These are phyloP conservation scores for Noctuana brunneofusca DNA, from an alignment of 2,888 invertebrate genomes.

Conservation along the genomic window DNA sequence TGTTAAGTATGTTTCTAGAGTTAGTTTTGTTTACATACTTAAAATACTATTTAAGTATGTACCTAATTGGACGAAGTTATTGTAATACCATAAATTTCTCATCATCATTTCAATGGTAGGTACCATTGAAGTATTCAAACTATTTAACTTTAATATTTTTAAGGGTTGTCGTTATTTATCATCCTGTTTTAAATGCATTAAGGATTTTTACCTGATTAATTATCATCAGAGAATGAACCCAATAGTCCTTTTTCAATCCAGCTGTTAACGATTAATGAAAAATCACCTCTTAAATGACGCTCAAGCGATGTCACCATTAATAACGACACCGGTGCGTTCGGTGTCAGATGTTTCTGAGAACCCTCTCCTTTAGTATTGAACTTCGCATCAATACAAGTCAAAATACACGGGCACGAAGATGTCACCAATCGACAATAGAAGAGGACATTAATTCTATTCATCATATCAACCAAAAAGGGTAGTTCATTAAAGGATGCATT, in stretches of 20 bases:
- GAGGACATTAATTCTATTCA: slow-evolving; percentile 81
- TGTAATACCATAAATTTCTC: neutral
- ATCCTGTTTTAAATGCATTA: slow-evolving; percentile 15
- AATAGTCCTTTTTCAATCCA: slow-evolving; percentile 32
- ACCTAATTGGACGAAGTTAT: neutral
- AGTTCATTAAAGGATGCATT: slow-evolving; percentile 82
- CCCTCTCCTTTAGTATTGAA: slow-evolving; percentile 51
- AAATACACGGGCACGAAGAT: slow-evolving; percentile 61
- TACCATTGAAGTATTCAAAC: neutral
- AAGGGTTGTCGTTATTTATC: slow-evolving; percentile 10
- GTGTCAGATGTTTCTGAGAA: slow-evolving; percentile 51
- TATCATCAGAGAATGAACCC: slow-evolving; percentile 10
- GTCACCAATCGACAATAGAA: slow-evolving; percentile 80
- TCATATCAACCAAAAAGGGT: slow-evolving; percentile 81
- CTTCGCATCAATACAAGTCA: slow-evolving; percentile 43
- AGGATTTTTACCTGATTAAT: slow-evolving; percentile 28
- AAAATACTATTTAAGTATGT: neutral
- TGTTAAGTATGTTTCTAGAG: slow-evolving; percentile 43
- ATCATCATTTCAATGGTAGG: too few species aligned
- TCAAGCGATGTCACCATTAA: slow-evolving; percentile 37
- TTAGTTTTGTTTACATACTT: neutral
- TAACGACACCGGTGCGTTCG: slow-evolving; percentile 37
- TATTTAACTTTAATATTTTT: neutral
- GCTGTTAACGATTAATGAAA: slow-evolving; percentile 32
- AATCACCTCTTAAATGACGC: slow-evolving; percentile 33